phyloP scores from a whole-genome alignment of 2,113 vertebrate genomes.

The Rhinoderma darwinii region DNA sequence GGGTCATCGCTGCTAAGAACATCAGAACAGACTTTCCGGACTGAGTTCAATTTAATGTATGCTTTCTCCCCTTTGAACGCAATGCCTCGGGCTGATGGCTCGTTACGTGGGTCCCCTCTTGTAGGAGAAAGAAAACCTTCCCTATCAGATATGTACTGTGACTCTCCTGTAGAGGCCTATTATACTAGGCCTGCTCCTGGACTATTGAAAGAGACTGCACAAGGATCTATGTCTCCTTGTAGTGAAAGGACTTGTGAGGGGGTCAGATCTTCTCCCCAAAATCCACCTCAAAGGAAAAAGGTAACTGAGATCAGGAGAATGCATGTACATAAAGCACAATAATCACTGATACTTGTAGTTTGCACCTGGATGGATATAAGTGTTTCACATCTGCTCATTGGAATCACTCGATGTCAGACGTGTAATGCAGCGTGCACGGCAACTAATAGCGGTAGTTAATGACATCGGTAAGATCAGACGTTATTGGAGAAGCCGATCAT shows the following conservation, averaged over 20 bases:
- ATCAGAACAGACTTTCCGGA: conserved; percentile 94
- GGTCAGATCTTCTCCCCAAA: conserved; percentile 83
- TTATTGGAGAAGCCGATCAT: no score
- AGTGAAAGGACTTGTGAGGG: conserved; percentile 86
- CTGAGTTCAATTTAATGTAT: conserved; percentile 99
- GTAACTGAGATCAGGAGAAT: conserved; percentile 72
- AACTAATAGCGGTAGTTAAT: no score
- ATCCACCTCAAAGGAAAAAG: conserved; percentile 97
- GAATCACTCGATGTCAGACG: no score
- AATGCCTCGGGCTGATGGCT: conserved; percentile 83
- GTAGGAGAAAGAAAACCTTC: conserved; percentile 80
- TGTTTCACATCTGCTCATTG: no score
- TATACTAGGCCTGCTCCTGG: conserved; percentile 83
- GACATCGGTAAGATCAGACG: no score
- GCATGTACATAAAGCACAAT: not conserved
- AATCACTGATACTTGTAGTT: no score
- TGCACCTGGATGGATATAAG: no score
- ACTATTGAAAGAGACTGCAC: conserved; percentile 79
- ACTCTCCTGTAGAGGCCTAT: conserved; percentile 88
- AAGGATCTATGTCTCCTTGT: conserved; percentile 85
- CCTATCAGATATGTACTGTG: conserved; percentile 81
- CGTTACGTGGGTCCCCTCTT: conserved; percentile 75
- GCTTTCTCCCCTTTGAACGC: conserved; percentile 97
- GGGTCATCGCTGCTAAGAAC: conserved; percentile 75
- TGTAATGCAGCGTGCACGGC: no score